These are phyloP conservation scores for Celastrina argiolus DNA, from an alignment of 2,888 invertebrate species.

Conservation along the genomic window DNA sequence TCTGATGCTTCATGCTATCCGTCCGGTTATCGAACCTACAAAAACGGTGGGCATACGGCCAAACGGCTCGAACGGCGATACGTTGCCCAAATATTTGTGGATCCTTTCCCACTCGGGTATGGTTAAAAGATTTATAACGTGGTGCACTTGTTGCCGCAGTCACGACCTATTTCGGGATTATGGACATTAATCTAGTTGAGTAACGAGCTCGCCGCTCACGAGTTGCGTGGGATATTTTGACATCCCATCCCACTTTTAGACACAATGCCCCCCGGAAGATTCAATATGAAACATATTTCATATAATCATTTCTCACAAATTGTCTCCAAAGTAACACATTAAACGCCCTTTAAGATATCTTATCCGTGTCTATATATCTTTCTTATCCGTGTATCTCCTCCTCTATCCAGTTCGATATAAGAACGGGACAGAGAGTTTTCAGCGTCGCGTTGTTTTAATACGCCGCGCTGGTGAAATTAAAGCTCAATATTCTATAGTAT, in stretches of 20 bases:
- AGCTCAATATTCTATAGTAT: too few relatives aligned
- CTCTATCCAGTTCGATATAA: too few relatives aligned
- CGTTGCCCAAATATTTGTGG: conserved; percentile 7
- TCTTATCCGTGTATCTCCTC: too few relatives aligned
- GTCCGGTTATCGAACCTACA: neutral
- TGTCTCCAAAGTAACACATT: neutral
- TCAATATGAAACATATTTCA: neutral
- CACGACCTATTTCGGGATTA: conserved; percentile 17
- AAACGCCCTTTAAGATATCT: neutral
- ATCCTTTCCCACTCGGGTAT: conserved; percentile 2
- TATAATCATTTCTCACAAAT: neutral
- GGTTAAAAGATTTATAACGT: conserved; percentile 3
- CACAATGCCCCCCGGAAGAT: neutral
- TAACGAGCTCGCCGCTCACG: conserved; percentile 7
- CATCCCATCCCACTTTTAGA: neutral
- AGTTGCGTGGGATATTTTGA: conserved; percentile 20
- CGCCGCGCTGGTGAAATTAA: too few relatives aligned
- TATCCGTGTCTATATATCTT: too few relatives aligned
- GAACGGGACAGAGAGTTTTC: too few relatives aligned
- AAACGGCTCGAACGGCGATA: neutral
- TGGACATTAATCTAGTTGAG: conserved; percentile 10
- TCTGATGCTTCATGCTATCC: neutral
- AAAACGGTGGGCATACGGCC: neutral
- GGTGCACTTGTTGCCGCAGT: conserved; percentile 11
- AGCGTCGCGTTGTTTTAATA: too few relatives aligned